These are phyloP conservation scores for Venturia canescens DNA, from an alignment of 1,140 invertebrate species.

Conservation along the genomic window DNA sequence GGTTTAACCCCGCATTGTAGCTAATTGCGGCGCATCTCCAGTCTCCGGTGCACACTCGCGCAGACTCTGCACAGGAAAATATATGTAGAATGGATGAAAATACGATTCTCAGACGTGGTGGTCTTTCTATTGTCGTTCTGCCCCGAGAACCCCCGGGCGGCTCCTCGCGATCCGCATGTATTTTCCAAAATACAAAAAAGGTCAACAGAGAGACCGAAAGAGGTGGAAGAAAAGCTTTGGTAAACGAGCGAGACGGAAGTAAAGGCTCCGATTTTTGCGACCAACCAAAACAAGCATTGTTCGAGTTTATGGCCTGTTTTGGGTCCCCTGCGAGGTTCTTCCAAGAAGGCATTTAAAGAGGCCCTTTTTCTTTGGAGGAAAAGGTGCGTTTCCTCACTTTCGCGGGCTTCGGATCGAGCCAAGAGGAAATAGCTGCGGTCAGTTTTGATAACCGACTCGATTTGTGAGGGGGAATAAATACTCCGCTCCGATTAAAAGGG, in stretches of 20 bases:
- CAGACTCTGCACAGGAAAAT: background rate
- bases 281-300: slow-evolving; percentile 48
- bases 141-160: background rate
- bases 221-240: background rate
- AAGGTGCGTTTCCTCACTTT: background rate
- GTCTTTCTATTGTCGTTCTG: slow-evolving; percentile 22
- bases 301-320: slow-evolving; percentile 44
- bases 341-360: background rate
- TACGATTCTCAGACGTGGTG: background rate
- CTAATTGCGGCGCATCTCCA: slow-evolving; percentile 31
- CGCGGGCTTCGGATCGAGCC: background rate
- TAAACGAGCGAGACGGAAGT: background rate
- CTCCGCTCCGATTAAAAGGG: too few relatives aligned
- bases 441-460: too few relatives aligned
- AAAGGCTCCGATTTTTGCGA: background rate
- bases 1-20: slow-evolving; percentile 33
- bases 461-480: too few relatives aligned
- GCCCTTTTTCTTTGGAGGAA: background rate
- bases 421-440: background rate
- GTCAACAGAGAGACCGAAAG: background rate
- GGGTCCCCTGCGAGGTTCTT: slow-evolving; percentile 36
- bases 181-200: background rate
- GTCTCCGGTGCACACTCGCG: background rate
- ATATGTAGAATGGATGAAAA: slow-evolving; percentile 6
- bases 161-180: background rate